Conservation (phyloP, 92 coral and sea anemone species). For the Heteractis magnifica region DNA sequence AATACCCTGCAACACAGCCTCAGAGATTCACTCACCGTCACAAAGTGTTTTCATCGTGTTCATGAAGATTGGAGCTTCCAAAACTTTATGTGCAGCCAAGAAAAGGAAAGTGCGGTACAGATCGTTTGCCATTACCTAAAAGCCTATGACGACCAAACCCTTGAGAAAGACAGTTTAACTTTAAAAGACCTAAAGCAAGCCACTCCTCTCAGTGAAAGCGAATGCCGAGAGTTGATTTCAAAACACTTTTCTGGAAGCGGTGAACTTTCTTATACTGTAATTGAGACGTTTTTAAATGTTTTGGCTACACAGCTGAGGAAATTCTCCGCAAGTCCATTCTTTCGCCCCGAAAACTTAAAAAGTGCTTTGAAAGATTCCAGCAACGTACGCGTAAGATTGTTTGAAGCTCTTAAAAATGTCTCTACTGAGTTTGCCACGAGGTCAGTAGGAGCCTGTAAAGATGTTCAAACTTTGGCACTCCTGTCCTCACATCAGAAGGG, state of each 20-base stretch:
- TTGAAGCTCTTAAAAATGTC: conserved; percentile 63
- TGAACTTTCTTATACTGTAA: conserved; percentile 61
- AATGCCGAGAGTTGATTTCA: conserved; percentile 52
- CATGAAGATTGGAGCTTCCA: conserved; percentile 52
- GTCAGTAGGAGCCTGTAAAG: conserved; percentile 56
- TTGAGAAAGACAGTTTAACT: conserved; percentile 49
- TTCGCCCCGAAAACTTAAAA: conserved; percentile 53
- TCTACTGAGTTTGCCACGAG: conserved; percentile 74
- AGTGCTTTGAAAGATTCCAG: conserved; percentile 50
- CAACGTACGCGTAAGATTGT: conserved; percentile 62
- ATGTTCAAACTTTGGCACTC: conserved; percentile 39
- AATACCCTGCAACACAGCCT: conserved; percentile 71
- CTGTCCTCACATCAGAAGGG: conserved; percentile 1
- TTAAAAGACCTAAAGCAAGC: conserved; percentile 41
- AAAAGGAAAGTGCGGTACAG: conserved; percentile 60
- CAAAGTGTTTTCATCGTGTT: conserved; percentile 57
- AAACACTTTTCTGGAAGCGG: conserved; percentile 46
- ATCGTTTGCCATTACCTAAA: conserved; percentile 78
- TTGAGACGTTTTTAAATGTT: conserved; percentile 65
- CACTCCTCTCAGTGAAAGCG: conserved; percentile 31
- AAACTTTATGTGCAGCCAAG: conserved; percentile 59
- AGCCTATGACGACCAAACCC: conserved; percentile 46
- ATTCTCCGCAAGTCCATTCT: conserved; percentile 72
- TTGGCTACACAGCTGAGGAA: conserved; percentile 70
- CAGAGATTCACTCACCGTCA: conserved; percentile 55